A percentile compares a stretch with the other conserved stretches of the same genome.
phyloP scores from a whole-genome alignment of 2,888 invertebrate species.

The Agrotis segetum region DNA sequence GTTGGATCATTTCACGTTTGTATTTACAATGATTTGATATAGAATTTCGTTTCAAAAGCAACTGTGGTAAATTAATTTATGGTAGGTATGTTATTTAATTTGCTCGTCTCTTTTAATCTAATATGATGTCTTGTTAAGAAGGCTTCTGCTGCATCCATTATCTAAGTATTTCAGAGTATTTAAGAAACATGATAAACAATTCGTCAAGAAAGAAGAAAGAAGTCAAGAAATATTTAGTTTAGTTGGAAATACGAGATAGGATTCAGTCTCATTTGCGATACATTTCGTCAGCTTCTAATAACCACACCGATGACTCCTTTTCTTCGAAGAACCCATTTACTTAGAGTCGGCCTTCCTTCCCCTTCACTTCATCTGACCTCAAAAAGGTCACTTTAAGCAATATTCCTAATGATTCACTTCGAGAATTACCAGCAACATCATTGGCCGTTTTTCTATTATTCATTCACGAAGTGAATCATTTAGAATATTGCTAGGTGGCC shows the following conservation, averaged over 20 bases:
- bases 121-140: background rate
- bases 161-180: background rate
- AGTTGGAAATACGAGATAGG: background rate
- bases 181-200: no score
- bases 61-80: background rate
- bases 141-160: background rate
- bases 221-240: background rate
- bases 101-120: background rate
- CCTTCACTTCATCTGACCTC: background rate
- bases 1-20: constrained; percentile 26
- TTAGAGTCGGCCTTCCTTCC: no score
- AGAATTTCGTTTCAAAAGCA: constrained; percentile 20
- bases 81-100: background rate
- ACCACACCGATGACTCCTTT: constrained; percentile 19
- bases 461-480: no score
- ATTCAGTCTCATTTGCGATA: background rate
- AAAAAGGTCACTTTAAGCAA: no score
- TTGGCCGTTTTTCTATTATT: no score
- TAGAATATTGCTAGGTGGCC: no score
- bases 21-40: constrained; percentile 21
- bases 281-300: background rate
- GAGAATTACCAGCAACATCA: no score
- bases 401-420: no score
- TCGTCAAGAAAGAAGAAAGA: no score
- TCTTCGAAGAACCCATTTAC: no score